Percentiles rank a stretch among this genome's conserved stretches.
phyloP scores from a whole-genome alignment of 2,113 vertebrate species.

The Pomatorhinus ruficollis region DNA sequence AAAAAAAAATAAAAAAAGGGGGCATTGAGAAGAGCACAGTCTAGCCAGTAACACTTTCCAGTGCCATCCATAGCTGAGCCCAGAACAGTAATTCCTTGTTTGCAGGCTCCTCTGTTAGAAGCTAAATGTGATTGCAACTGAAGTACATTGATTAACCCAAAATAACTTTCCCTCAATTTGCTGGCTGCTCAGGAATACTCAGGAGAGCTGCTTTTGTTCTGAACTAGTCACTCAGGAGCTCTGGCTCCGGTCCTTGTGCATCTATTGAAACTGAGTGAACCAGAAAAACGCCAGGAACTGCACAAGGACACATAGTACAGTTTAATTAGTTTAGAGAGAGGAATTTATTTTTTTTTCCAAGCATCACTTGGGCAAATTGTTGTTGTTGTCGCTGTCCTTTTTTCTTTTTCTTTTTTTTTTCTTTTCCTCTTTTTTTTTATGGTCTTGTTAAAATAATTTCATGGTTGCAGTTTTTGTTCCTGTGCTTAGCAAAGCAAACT shows the following conservation, averaged over 20 bases:
- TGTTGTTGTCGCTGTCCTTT: neutral
- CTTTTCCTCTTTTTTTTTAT: constrained; percentile 33
- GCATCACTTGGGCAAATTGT: constrained; percentile 70
- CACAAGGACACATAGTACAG: constrained; percentile 74
- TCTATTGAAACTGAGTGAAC: constrained; percentile 77
- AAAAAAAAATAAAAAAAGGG: neutral
- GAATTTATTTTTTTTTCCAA: constrained; percentile 30
- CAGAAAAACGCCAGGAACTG: constrained; percentile 74
- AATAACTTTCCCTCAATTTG: constrained; percentile 73
- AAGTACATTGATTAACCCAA: constrained; percentile 72
- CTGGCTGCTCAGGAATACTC: constrained; percentile 71
- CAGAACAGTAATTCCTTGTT: constrained; percentile 67
- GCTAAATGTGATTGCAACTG: constrained; percentile 69
- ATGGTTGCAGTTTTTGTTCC: constrained; percentile 71
- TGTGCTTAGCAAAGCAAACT: constrained; percentile 66
- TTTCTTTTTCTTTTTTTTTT: neutral
- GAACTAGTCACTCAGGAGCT: constrained; percentile 73
- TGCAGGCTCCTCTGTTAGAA: constrained; percentile 56
- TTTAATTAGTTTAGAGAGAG: constrained; percentile 76
- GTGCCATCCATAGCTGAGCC: constrained; percentile 33
- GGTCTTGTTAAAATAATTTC: constrained; percentile 76
- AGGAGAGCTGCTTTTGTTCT: constrained; percentile 75
- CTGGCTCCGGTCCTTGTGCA: constrained; percentile 66
- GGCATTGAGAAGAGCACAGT: constrained; percentile 5
- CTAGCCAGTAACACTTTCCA: constrained; percentile 62